Conservation (phyloP, 2,797 vertebrate species). For the Eleutherodactylus coqui region DNA sequence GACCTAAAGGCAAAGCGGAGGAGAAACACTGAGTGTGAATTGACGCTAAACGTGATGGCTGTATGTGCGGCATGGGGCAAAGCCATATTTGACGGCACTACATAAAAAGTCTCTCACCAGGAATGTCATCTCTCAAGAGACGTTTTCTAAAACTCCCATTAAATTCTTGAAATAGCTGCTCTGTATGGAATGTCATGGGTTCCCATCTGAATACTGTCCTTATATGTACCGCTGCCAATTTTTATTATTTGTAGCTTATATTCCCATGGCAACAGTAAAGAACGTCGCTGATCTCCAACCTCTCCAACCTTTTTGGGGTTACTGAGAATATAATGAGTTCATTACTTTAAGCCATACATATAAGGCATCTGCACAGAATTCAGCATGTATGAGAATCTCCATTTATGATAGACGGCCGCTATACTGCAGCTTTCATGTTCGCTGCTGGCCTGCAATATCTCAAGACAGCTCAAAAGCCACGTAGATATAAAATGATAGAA, state of each 20-base stretch:
- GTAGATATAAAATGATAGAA: background rate
- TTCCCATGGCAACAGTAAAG: slow-evolving; percentile 31
- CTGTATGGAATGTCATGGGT: slow-evolving; percentile 14
- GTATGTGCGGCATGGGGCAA: background rate
- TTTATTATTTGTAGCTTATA: slow-evolving; percentile 2
- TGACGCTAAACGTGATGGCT: background rate
- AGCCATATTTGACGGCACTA: background rate
- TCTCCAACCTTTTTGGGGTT: background rate
- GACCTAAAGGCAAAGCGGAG: no score
- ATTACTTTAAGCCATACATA: slow-evolving; percentile 1
- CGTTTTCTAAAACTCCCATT: slow-evolving; percentile 36
- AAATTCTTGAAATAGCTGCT: slow-evolving; percentile 44
- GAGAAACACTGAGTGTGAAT: no score
- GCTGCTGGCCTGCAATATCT: background rate
- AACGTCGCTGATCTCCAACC: background rate
- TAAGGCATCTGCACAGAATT: background rate
- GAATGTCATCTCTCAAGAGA: slow-evolving; percentile 28
- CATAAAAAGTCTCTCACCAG: background rate
- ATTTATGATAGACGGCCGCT: background rate
- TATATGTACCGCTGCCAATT: slow-evolving; percentile 14
- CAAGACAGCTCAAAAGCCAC: background rate
- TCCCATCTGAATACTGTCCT: slow-evolving; percentile 28
- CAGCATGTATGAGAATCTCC: background rate
- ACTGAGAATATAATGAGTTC: background rate
- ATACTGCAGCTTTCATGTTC: background rate